Conservation (phyloP, 2,797 vertebrate species). For the Malacoctenus gilli region DNA sequence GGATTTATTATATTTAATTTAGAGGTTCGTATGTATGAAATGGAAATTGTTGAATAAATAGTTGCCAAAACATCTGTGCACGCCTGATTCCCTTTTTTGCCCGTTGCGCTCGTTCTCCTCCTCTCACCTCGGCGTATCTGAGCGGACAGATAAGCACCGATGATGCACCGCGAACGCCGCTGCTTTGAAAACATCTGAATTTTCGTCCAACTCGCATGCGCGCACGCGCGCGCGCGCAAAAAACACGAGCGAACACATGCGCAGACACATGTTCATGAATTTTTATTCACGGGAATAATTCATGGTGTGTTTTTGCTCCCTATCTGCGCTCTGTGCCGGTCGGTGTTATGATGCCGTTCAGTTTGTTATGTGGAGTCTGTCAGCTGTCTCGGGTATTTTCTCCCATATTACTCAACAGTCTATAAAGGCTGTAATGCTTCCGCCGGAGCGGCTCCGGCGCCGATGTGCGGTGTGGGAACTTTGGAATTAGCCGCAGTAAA, state of each 20-base stretch:
- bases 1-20: constrained; percentile 75
- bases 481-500: constrained; percentile 18
- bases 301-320: constrained; percentile 31
- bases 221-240: constrained; percentile 18
- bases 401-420: constrained; percentile 8
- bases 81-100: constrained; percentile 49
- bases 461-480: background rate
- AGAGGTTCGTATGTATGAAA: constrained; percentile 79
- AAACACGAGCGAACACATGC: constrained; percentile 21
- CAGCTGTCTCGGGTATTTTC: constrained; percentile 6
- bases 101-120: constrained; percentile 2
- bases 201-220: constrained; percentile 13
- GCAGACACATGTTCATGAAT: constrained; percentile 38
- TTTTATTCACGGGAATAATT: constrained; percentile 56
- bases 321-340: constrained; percentile 1
- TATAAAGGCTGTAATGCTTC: background rate
- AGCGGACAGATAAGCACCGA: constrained; percentile 29
- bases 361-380: constrained; percentile 26
- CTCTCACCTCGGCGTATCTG: constrained; percentile 9
- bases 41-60: constrained; percentile 80
- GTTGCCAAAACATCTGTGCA: constrained; percentile 69
- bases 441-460: background rate
- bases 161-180: constrained; percentile 16
- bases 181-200: constrained; percentile 24
- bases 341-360: constrained; percentile 18